These are phyloP conservation scores for Hexactinellida sp. DNA, from an alignment of 37 sponge, comb jelly and placozoan genomes.

Conservation along the genomic window DNA sequence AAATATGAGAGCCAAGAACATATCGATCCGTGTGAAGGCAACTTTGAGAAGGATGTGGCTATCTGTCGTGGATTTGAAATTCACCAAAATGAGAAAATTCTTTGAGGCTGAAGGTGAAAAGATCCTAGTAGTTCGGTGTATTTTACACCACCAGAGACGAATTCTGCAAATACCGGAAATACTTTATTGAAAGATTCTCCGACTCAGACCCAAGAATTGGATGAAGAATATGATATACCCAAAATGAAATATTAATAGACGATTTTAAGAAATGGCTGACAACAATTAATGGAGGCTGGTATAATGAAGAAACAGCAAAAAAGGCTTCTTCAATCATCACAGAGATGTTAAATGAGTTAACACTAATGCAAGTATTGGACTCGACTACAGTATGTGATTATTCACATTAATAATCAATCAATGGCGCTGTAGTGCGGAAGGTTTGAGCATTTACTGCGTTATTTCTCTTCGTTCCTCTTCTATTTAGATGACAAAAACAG, in stretches of 20 bases:
- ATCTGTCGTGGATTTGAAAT: no score
- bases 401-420: not conserved
- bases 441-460: not conserved
- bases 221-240: not conserved
- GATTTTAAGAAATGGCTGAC: not conserved
- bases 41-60: no score
- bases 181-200: not conserved
- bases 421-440: not conserved
- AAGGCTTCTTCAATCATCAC: not conserved
- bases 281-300: not conserved
- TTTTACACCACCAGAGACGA: not conserved
- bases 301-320: not conserved
- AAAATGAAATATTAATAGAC: not conserved
- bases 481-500: not conserved
- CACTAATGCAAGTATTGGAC: not conserved
- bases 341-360: not conserved
- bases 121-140: not conserved
- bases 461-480: not conserved
- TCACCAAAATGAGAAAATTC: no score
- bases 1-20: no score
- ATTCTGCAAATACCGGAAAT: no score
- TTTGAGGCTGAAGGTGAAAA: no score
- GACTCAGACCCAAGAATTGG: not conserved
- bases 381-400: not conserved
- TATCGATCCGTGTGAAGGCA: no score